A percentile compares a stretch with the other conserved stretches of the same genome.
phyloP scores from a whole-genome alignment of 1,140 invertebrate genomes.

The Nasonia longicornis region DNA sequence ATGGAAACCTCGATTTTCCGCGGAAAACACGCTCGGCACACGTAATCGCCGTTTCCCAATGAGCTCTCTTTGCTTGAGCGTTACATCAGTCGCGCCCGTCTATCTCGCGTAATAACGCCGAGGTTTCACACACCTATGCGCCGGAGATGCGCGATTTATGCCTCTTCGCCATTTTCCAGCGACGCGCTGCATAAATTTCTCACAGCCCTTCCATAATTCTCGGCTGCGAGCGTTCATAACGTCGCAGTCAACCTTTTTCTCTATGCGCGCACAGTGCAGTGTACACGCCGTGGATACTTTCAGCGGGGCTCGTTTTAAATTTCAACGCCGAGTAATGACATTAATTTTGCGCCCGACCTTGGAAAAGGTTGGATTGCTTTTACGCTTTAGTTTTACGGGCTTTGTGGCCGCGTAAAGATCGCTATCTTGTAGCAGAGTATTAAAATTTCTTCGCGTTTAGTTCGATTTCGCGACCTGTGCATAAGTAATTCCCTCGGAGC shows the following conservation, averaged over 20 bases:
- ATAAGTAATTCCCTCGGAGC: background rate
- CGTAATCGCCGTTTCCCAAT: slow-evolving; percentile 39
- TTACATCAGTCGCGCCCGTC: slow-evolving; percentile 22
- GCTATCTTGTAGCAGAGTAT: slow-evolving; percentile 31
- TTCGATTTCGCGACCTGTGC: slow-evolving; percentile 5
- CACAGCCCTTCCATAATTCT: slow-evolving; percentile 38
- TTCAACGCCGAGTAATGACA: slow-evolving; percentile 45
- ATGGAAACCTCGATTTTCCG: slow-evolving; percentile 13
- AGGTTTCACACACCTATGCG: background rate
- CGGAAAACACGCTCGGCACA: slow-evolving; percentile 9
- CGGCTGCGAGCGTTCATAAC: background rate
- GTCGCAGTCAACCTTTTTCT: background rate
- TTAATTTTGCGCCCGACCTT: slow-evolving; percentile 44
- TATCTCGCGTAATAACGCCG: slow-evolving; percentile 33
- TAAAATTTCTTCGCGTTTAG: slow-evolving; percentile 24
- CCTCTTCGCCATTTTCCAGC: slow-evolving; percentile 34
- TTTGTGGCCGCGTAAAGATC: slow-evolving; percentile 34
- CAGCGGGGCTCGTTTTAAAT: slow-evolving; percentile 38
- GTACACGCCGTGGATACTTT: background rate
- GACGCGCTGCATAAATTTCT: slow-evolving; percentile 38
- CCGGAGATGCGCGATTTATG: slow-evolving; percentile 6
- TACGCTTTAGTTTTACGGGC: slow-evolving; percentile 35
- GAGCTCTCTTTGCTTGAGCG: slow-evolving; percentile 6
- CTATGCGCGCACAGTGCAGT: background rate
- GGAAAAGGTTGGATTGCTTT: slow-evolving; percentile 19